Conservation (phyloP, 2,888 invertebrate genomes). For the Hypolimnas misippus region DNA sequence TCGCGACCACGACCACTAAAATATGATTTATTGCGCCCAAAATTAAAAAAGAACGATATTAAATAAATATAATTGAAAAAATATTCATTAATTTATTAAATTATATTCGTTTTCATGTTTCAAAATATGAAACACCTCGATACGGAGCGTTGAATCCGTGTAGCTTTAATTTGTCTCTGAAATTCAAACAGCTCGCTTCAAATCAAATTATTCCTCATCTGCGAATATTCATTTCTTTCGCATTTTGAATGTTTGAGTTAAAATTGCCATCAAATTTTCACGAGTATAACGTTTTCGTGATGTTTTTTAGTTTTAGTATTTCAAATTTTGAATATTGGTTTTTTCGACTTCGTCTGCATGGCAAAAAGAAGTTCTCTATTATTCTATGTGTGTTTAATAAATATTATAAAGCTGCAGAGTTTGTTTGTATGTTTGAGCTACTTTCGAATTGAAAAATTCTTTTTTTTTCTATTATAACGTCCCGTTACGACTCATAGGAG, state of each 20-base stretch:
- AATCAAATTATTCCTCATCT: constrained; percentile 6
- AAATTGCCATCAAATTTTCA: background rate
- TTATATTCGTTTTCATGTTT: constrained; percentile 6
- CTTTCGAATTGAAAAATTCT: too few species aligned
- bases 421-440: too few species aligned
- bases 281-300: background rate
- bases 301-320: background rate
- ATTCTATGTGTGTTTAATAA: too few species aligned
- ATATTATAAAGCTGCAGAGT: too few species aligned
- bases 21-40: background rate
- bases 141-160: background rate
- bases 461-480: too few species aligned
- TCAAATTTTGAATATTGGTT: too few species aligned
- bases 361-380: too few species aligned
- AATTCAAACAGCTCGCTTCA: constrained; percentile 3
- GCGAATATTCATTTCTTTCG: background rate
- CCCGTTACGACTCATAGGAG: too few species aligned
- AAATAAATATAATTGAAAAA: constrained; percentile 2
- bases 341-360: too few species aligned
- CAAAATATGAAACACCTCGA: constrained; percentile 5
- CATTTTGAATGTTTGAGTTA: background rate
- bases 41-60: background rate
- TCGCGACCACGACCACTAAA: too few species aligned
- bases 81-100: background rate
- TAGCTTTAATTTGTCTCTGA: constrained; percentile 9